phyloP scores from a whole-genome alignment of 1,140 invertebrate genomes.

The Drosophila equinoxialis region DNA sequence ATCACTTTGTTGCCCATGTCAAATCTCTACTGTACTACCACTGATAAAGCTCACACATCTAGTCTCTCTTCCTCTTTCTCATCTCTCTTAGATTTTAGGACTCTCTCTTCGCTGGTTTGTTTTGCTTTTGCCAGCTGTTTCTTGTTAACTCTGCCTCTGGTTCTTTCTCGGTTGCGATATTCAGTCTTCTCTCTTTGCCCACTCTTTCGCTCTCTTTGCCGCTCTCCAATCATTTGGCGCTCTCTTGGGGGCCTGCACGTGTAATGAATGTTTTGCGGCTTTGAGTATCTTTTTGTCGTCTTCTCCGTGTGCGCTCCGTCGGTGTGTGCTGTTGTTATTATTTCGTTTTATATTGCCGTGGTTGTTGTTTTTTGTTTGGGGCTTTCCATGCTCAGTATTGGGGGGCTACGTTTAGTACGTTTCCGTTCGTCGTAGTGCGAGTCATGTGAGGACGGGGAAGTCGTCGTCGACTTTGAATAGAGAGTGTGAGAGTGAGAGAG shows the following conservation, averaged over 20 bases:
- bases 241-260: conserved; percentile 32
- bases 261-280: conserved; percentile 29
- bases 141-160: conserved; percentile 1
- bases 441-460: conserved; percentile 54
- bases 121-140: conserved; percentile 51
- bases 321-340: conserved; percentile 31
- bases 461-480: not conserved
- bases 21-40: conserved; percentile 8
- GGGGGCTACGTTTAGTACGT: conserved; percentile 49
- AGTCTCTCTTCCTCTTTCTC: conserved; percentile 2
- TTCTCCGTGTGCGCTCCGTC: not conserved
- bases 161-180: not conserved
- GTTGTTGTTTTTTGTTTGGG: conserved; percentile 48
- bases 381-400: conserved; percentile 33
- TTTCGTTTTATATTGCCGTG: conserved; percentile 32
- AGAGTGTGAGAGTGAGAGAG: not conserved
- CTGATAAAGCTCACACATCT: conserved; percentile 39
- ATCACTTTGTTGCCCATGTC: not conserved
- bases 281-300: conserved; percentile 29
- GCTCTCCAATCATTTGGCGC: not conserved
- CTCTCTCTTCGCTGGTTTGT: conserved; percentile 47
- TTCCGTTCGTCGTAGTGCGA: conserved; percentile 65
- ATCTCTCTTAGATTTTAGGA: conserved; percentile 30
- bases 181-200: conserved; percentile 19
- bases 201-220: conserved; percentile 26